Percentiles rank a stretch among this genome's conserved stretches.
phyloP scores from a whole-genome alignment of 1,140 invertebrate genomes.

The Nymphalis io region DNA sequence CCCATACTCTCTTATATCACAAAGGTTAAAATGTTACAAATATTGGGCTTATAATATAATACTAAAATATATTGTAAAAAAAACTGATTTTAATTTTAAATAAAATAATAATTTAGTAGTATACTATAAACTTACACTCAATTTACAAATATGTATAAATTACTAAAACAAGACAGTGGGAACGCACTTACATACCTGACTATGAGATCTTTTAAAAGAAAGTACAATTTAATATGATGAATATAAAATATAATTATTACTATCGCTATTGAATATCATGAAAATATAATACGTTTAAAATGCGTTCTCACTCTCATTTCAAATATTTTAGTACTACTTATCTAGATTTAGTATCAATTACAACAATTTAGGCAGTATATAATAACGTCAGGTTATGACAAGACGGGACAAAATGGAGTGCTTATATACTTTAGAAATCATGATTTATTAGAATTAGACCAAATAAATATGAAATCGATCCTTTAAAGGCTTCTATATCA shows the following conservation, averaged over 20 bases:
- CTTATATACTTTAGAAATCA: too few relatives aligned
- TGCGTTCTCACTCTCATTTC: neutral
- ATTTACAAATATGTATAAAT: neutral
- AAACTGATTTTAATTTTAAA: neutral
- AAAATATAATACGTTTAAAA: neutral
- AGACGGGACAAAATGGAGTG: too few relatives aligned
- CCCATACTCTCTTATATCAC: slow-evolving; percentile 41
- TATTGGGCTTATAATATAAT: slow-evolving; percentile 1
- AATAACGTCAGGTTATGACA: neutral
- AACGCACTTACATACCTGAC: neutral
- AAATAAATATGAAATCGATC: too few relatives aligned
- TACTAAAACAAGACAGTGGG: neutral
- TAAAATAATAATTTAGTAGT: neutral
- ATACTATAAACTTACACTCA: neutral
- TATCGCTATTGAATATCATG: neutral
- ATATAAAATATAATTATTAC: neutral
- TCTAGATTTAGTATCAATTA: slow-evolving; percentile 7
- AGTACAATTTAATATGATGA: neutral
- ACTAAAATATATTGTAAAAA: neutral
- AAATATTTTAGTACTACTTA: slow-evolving; percentile 3
- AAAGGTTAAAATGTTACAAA: slow-evolving; percentile 35
- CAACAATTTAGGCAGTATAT: slow-evolving; percentile 22
- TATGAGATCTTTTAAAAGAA: neutral
- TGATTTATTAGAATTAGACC: too few relatives aligned
- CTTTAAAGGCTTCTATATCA: too few relatives aligned